These are phyloP conservation scores for Eunapius fragilis DNA, from an alignment of 37 sponge, comb jelly and placozoan genomes.

Conservation along the genomic window DNA sequence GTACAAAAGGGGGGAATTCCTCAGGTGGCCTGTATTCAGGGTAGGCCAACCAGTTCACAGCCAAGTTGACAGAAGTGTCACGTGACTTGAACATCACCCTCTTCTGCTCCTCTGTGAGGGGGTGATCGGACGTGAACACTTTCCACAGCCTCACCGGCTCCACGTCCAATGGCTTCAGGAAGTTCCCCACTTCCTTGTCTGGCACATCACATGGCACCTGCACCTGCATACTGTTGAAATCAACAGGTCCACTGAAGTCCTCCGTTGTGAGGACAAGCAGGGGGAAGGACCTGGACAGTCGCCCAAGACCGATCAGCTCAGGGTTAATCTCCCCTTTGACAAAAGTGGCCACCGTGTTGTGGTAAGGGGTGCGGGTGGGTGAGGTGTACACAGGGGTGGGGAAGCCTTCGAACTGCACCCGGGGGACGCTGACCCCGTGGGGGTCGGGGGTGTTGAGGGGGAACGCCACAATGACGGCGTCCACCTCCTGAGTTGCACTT, in stretches of 20 bases:
- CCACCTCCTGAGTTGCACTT: conserved; percentile 26
- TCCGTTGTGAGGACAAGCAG: conserved; percentile 47
- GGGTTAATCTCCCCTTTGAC: conserved; percentile 67
- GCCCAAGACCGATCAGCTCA: conserved; percentile 43
- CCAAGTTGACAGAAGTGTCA: conserved; percentile 5
- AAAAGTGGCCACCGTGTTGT: conserved; percentile 81
- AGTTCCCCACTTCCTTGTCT: conserved; percentile 32
- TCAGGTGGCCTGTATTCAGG: conserved; percentile 83
- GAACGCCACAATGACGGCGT: conserved; percentile 82
- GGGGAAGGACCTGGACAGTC: conserved; percentile 49
- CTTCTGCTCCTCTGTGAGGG: conserved; percentile 56
- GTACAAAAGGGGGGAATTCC: conserved; percentile 64
- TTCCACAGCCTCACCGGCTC: conserved; percentile 71
- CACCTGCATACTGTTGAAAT: conserved; percentile 50
- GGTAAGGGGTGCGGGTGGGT: conserved; percentile 49
- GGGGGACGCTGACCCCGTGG: background rate
- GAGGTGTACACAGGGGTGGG: conserved; percentile 51
- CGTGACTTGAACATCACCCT: conserved; percentile 32
- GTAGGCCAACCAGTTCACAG: conserved; percentile 83
- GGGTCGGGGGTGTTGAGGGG: conserved; percentile 42
- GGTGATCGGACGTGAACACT: conserved; percentile 54
- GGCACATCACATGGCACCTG: conserved; percentile 57
- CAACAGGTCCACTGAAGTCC: conserved; percentile 19
- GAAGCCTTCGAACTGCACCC: conserved; percentile 66
- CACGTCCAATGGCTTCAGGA: conserved; percentile 33